phyloP scores from a whole-genome alignment of 2,888 invertebrate species.

The Tachina grossa region DNA sequence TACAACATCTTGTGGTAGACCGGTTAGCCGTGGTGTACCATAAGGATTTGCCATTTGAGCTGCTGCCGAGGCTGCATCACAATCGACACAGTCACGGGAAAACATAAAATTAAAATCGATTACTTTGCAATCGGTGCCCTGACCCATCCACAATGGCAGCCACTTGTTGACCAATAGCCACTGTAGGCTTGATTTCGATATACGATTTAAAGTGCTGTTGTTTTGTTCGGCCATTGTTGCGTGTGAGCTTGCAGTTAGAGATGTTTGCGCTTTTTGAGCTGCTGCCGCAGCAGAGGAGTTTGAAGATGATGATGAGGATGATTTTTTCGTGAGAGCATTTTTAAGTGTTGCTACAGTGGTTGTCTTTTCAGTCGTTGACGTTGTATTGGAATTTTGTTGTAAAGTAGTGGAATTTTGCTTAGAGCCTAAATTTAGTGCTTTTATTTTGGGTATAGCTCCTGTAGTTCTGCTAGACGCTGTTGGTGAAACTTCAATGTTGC shows the following conservation, averaged over 20 bases:
- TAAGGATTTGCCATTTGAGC: slow-evolving; percentile 79
- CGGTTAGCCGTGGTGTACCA: slow-evolving; percentile 77
- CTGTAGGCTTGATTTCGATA: slow-evolving; percentile 86
- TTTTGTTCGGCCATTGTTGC: slow-evolving; percentile 75
- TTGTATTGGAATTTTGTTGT: slow-evolving; percentile 65
- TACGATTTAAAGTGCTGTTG: slow-evolving; percentile 82
- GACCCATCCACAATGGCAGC: slow-evolving; percentile 86
- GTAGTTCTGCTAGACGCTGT: slow-evolving; percentile 72
- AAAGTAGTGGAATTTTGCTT: slow-evolving; percentile 72
- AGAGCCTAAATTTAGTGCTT: slow-evolving; percentile 73
- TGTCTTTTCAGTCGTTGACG: slow-evolving; percentile 65
- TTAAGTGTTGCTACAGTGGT: slow-evolving; percentile 67
- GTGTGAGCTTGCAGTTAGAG: slow-evolving; percentile 74
- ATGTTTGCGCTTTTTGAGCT: slow-evolving; percentile 48
- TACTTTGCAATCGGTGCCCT: slow-evolving; percentile 84
- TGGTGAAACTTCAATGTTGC: slow-evolving; percentile 64
- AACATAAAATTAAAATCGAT: slow-evolving; percentile 84
- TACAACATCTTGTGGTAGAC: slow-evolving; percentile 80
- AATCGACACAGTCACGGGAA: slow-evolving; percentile 82
- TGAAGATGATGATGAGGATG: slow-evolving; percentile 34
- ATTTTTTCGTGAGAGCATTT: slow-evolving; percentile 75
- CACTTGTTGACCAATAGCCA: slow-evolving; percentile 88
- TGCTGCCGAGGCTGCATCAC: slow-evolving; percentile 78
- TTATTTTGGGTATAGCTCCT: slow-evolving; percentile 81
- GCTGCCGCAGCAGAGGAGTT: slow-evolving; percentile 16